phyloP scores from a whole-genome alignment of 2,888 invertebrate genomes.

The Muscina levida region DNA sequence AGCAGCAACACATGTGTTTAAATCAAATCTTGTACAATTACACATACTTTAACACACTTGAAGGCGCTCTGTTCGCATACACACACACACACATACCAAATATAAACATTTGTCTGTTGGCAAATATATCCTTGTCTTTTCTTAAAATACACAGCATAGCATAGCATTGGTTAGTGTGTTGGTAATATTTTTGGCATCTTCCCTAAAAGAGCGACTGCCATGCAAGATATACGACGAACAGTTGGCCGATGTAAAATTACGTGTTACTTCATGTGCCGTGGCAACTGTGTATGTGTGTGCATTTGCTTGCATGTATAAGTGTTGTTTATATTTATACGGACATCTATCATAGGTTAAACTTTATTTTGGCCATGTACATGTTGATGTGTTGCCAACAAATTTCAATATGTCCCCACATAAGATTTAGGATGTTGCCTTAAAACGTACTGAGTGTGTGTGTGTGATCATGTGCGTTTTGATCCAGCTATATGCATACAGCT shows the following conservation, averaged over 20 bases:
- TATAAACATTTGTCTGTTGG: too few relatives aligned
- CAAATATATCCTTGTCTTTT: neutral
- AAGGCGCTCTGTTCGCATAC: neutral
- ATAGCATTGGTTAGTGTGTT: neutral
- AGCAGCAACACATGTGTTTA: constrained; percentile 45
- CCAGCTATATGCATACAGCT: too few relatives aligned
- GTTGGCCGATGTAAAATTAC: constrained; percentile 42
- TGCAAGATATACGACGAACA: too few relatives aligned
- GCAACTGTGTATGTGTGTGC: neutral
- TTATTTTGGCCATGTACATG: neutral
- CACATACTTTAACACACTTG: constrained; percentile 3
- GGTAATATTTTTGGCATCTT: constrained; percentile 42
- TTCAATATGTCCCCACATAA: neutral
- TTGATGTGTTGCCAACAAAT: constrained; percentile 1
- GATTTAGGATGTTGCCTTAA: neutral
- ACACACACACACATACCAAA: constrained; percentile 5
- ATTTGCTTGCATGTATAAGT: neutral
- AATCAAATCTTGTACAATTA: neutral
- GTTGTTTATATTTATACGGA: neutral
- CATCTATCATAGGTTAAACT: neutral
- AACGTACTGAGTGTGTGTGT: neutral
- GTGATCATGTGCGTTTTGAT: too few relatives aligned
- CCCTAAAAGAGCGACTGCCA: too few relatives aligned
- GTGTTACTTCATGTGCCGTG: constrained; percentile 43
- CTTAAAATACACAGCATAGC: neutral